Evolutionary conservation across 2,797 vertebrate genomes (phyloP).

Genomic region (Poeciliopsis turneri): DNA sequence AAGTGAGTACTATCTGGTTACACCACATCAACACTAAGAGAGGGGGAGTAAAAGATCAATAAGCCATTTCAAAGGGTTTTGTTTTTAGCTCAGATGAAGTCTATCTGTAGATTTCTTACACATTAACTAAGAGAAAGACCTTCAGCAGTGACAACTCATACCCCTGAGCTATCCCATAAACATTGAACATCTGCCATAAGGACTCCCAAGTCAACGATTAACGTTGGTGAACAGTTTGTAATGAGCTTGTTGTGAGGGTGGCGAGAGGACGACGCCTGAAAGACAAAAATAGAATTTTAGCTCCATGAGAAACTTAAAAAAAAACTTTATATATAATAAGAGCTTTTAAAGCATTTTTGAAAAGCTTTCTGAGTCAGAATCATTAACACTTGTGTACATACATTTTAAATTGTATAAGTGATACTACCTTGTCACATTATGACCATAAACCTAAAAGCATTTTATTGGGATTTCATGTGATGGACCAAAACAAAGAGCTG

Average conservation of each 20-base stretch:
- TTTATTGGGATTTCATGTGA: not conserved
- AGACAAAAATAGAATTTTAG: constrained; percentile 29
- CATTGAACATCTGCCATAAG: constrained; percentile 80
- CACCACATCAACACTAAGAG: constrained; percentile 13
- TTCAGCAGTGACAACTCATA: constrained; percentile 66
- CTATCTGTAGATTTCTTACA: constrained; percentile 82
- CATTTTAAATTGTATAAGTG: not conserved
- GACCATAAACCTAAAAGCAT: not conserved
- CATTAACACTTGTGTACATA: not conserved
- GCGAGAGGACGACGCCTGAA: constrained; percentile 8
- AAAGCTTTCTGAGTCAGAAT: not conserved
- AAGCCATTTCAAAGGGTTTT: constrained; percentile 80
- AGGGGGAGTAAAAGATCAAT: constrained; percentile 58
- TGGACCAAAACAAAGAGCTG: not conserved
- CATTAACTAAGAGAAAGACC: constrained; percentile 69
- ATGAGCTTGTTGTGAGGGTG: constrained; percentile 19
- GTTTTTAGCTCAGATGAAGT: constrained; percentile 84
- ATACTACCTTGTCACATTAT: not conserved
- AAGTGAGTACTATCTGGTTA: constrained; percentile 55
- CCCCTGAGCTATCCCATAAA: constrained; percentile 80
- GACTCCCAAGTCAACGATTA: constrained; percentile 84
- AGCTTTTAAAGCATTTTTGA: not conserved
- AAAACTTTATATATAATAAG: not conserved
- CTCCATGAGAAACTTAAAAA: constrained; percentile 25
- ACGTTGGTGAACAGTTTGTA: constrained; percentile 44